Evolutionary conservation across 2,797 vertebrate species (phyloP).

Genomic region (Oreonectes daqikongensis): DNA sequence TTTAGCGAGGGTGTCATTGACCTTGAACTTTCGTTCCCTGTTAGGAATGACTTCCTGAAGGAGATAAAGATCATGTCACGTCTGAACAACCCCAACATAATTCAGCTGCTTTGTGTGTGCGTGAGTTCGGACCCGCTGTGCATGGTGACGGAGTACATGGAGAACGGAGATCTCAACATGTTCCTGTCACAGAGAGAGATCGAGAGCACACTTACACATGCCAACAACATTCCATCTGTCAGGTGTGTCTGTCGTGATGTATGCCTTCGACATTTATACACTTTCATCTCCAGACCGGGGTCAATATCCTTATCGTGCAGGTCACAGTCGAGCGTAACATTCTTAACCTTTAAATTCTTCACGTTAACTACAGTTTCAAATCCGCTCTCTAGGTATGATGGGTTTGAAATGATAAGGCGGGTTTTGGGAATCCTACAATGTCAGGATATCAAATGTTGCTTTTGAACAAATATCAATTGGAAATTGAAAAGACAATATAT

Average conservation of each 20-base stretch:
- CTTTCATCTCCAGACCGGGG: constrained; percentile 14
- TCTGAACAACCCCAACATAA: constrained; percentile 86
- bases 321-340: constrained; percentile 1
- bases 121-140: constrained; percentile 82
- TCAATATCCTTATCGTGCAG: background rate
- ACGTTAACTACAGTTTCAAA: constrained; percentile 13
- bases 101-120: constrained; percentile 85
- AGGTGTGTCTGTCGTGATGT: constrained; percentile 66
- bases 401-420: background rate
- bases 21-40: background rate
- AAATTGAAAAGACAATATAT: background rate
- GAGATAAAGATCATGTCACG: constrained; percentile 90
- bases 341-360: constrained; percentile 29
- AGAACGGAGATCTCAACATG: constrained; percentile 81
- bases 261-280: background rate
- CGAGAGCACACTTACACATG: constrained; percentile 78
- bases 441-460: too few relatives aligned
- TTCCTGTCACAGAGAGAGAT: constrained; percentile 83
- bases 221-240: constrained; percentile 79
- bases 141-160: constrained; percentile 81
- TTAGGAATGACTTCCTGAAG: constrained; percentile 86
- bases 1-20: background rate
- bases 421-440: too few relatives aligned
- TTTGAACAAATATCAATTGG: too few relatives aligned
- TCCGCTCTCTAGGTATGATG: constrained; percentile 14